phyloP scores from a whole-genome alignment of 2,888 invertebrate genomes.

The Andricus quercusramuli region DNA sequence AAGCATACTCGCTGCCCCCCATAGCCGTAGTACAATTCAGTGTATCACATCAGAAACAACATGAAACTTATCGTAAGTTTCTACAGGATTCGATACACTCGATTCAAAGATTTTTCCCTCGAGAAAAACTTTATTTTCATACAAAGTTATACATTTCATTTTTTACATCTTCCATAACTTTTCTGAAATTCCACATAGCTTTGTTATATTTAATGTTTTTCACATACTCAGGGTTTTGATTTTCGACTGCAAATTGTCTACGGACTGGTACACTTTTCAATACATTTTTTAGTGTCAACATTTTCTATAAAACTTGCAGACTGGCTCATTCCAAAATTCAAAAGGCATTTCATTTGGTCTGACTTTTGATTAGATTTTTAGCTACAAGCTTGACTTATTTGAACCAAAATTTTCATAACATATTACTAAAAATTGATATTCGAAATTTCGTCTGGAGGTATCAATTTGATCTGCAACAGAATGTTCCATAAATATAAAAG shows the following conservation, averaged over 20 bases:
- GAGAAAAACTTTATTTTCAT: neutral
- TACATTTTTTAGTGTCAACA: too few relatives aligned
- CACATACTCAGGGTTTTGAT: neutral
- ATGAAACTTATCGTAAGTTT: constrained; percentile 78
- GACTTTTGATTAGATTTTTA: too few relatives aligned
- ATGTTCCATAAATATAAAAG: too few relatives aligned
- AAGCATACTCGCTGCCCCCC: constrained; percentile 75
- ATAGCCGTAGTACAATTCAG: constrained; percentile 74
- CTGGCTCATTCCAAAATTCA: too few relatives aligned
- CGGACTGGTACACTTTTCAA: too few relatives aligned
- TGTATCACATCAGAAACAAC: constrained; percentile 74
- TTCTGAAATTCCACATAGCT: neutral
- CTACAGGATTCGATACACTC: constrained; percentile 9
- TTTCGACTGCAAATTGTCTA: neutral
- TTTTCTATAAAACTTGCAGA: too few relatives aligned
- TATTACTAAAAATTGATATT: too few relatives aligned
- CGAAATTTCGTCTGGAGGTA: too few relatives aligned
- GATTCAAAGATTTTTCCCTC: neutral
- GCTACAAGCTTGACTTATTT: too few relatives aligned
- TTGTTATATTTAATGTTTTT: neutral
- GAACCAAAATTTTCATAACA: too few relatives aligned
- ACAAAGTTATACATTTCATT: neutral
- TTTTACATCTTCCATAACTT: neutral
- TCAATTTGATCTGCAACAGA: too few relatives aligned
- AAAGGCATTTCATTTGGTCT: too few relatives aligned